These are phyloP conservation scores for Eonycteris spelaea DNA, from an alignment of 2,113 vertebrate species.

Conservation along the genomic window DNA sequence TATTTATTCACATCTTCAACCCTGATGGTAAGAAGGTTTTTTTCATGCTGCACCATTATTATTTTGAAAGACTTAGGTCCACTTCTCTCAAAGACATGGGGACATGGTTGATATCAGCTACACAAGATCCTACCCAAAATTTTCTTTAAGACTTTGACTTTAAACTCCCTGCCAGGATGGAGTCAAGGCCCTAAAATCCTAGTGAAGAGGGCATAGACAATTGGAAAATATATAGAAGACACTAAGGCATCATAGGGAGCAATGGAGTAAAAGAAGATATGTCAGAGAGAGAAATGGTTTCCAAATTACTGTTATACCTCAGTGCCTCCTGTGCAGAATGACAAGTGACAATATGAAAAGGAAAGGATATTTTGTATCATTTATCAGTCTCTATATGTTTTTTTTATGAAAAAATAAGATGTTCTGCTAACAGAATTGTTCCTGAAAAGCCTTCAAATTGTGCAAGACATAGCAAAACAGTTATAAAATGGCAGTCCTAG, in stretches of 20 bases:
- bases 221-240: not conserved
- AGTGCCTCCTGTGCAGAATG: not conserved
- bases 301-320: not conserved
- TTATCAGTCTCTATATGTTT: not conserved
- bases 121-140: not conserved
- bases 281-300: not conserved
- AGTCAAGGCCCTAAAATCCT: not conserved
- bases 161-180: not conserved
- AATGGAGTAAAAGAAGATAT: not conserved
- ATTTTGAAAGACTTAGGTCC: not conserved
- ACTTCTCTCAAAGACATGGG: not conserved
- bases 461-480: constrained; percentile 18
- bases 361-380: not conserved
- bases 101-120: not conserved
- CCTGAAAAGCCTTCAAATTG: constrained; percentile 15
- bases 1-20: not conserved
- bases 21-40: not conserved
- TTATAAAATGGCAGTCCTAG: not conserved
- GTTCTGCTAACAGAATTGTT: constrained; percentile 35
- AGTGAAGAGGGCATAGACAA: not conserved
- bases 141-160: not conserved
- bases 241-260: not conserved
- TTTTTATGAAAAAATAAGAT: constrained; percentile 23
- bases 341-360: not conserved
- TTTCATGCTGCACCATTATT: not conserved